Evolutionary conservation across 2,113 vertebrate species (phyloP), one percentile per base, ranked within the genome.

Genomic region (Chinchilla lanigera): DNA sequence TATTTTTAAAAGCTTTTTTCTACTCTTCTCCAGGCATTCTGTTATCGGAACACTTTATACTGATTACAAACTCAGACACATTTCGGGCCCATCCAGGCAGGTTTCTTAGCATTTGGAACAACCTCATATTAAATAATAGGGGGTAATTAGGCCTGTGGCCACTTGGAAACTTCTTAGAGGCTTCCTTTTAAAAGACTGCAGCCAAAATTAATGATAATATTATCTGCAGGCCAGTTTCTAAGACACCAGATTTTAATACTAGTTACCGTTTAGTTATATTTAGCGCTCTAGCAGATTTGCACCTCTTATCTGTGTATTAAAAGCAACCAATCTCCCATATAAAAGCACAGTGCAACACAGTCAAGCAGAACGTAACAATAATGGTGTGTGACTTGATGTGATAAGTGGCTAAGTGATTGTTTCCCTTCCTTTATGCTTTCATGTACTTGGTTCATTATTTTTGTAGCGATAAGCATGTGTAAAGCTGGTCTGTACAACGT

Each of bases 1-100:
- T 89, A 56, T 67, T 89, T 86, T 90, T 89, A 24, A 54, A 84
- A 26, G 14, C 16, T 67, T n/a, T 26, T 95, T 96, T 93, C 30
- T 77, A 9, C 17, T 91, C 38, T 89, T 35, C 35, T 82, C 5
- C 1, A 7, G 16, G 44, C 56, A 54, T 78, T 90, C 6, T 58
- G 12, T 90, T 89, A 92, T 41, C 41, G 69, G 87, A 89, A 65
- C 0, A 19, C 3, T 83, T 61, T 17, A 22, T 4, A 9, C 17
- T 54, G 10, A 20, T 83, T 80, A 80, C 1, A 87, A 61, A 65
- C 26, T 54, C 38, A 67, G 3, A 77, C 90, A 33, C 13, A 67
- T 47, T 93, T 73, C 52, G n/a, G 67, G 11, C 14, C 22, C 20
- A 61, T 22, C 11, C 2, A 35, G 41, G 26, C 44, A 63, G 19